Conservation (phyloP, 2,888 invertebrate genomes). For the Ligdia adustata region DNA sequence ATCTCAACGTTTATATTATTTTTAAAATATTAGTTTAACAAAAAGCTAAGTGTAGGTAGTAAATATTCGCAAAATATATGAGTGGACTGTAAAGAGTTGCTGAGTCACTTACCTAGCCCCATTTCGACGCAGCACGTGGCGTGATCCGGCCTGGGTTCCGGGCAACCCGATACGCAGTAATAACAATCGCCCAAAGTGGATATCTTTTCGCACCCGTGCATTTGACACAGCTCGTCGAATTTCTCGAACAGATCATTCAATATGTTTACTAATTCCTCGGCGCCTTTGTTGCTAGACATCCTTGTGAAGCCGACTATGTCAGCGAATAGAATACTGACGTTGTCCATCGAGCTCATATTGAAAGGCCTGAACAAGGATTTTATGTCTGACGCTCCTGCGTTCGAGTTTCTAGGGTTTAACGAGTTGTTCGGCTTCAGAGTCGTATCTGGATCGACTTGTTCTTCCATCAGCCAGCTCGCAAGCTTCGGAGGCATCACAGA, state of each 20-base stretch:
- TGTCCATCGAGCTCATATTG: constrained; percentile 98
- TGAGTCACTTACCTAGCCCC: constrained; percentile 89
- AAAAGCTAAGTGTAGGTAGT: too few relatives aligned
- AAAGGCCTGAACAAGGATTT: constrained; percentile 96
- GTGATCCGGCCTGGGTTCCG: constrained; percentile 95
- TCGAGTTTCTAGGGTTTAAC: constrained; percentile 75
- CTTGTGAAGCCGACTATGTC: constrained; percentile 99
- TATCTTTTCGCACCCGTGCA: constrained; percentile 97
- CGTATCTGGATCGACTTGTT: constrained; percentile 86
- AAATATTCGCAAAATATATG: not conserved
- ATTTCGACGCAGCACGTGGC: constrained; percentile 98
- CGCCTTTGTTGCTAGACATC: constrained; percentile 98
- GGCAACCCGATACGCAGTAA: constrained; percentile 98
- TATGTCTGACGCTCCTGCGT: constrained; percentile 86
- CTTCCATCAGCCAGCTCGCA: constrained; percentile 92
- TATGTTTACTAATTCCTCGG: constrained; percentile 97
- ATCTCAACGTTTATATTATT: too few relatives aligned
- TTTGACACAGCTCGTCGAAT: constrained; percentile 95
- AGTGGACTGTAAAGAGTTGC: not conserved
- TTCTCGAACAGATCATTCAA: constrained; percentile 98
- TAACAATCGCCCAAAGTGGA: constrained; percentile 97
- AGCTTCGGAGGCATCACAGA: constrained; percentile 98
- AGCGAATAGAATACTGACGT: constrained; percentile 98
- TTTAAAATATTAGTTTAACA: too few relatives aligned
- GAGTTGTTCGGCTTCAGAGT: constrained; percentile 77